Evolutionary conservation across 2,797 vertebrate genomes (phyloP).

Genomic region (Xenopus petersii): DNA sequence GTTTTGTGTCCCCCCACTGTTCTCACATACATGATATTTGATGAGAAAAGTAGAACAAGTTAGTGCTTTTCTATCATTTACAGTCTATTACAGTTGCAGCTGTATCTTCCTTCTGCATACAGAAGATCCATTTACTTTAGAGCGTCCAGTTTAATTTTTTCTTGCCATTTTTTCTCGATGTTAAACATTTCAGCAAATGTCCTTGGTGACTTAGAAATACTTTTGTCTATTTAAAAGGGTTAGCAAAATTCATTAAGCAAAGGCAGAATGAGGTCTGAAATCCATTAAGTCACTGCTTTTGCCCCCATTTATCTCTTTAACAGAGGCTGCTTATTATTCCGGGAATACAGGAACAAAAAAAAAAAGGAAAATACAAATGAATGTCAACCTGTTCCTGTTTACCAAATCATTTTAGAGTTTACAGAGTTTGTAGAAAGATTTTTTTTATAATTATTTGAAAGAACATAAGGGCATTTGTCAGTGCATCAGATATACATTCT

Average conservation of each 20-base stretch:
- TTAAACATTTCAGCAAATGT: neutral
- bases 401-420: too few relatives aligned
- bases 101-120: constrained; percentile 19
- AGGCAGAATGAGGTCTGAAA: neutral
- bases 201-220: neutral
- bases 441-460: neutral
- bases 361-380: too few relatives aligned
- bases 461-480: neutral
- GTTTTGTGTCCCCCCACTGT: constrained; percentile 37
- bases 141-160: neutral
- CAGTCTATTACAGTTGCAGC: constrained; percentile 13
- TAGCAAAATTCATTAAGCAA: neutral
- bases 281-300: neutral
- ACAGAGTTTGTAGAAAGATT: neutral
- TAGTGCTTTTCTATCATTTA: constrained; percentile 13
- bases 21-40: constrained; percentile 38
- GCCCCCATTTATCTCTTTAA: neutral
- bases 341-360: too few relatives aligned
- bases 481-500: too few relatives aligned
- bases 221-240: neutral
- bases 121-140: constrained; percentile 17
- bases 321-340: too few relatives aligned
- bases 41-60: constrained; percentile 35
- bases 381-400: too few relatives aligned
- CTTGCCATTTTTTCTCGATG: neutral